Evolutionary conservation across 2,797 vertebrate genomes (phyloP).

Genomic region (Pitangus sulphuratus): DNA sequence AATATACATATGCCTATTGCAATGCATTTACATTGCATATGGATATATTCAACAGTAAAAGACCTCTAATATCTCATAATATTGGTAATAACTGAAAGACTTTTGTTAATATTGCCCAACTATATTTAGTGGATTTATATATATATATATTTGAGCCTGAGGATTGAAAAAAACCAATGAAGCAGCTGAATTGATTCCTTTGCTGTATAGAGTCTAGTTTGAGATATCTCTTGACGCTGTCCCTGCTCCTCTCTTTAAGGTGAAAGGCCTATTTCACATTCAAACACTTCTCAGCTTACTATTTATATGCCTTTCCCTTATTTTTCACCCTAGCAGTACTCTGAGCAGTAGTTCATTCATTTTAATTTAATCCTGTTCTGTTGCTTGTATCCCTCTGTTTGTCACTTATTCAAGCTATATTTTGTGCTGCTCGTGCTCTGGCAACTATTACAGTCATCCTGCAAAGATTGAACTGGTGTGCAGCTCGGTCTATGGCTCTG

Average conservation of each 20-base stretch:
- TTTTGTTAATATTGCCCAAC: background rate
- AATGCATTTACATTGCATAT: background rate
- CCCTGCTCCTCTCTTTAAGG: background rate
- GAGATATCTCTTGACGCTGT: background rate
- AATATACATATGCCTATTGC: background rate
- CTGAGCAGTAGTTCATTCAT: background rate
- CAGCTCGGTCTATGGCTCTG: accelerated
- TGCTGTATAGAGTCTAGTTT: background rate
- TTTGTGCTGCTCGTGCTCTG: background rate
- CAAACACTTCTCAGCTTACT: background rate
- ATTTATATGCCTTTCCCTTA: background rate
- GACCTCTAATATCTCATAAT: background rate
- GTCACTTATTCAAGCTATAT: background rate
- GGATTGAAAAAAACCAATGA: background rate
- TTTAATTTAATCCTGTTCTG: background rate
- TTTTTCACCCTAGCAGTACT: background rate
- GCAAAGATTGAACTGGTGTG: background rate
- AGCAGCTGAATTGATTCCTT: background rate
- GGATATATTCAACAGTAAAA: background rate
- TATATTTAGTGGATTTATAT: background rate
- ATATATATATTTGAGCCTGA: background rate
- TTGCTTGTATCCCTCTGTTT: background rate
- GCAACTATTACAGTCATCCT: background rate
- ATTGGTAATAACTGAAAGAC: background rate
- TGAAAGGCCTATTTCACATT: background rate